phyloP scores from a whole-genome alignment of 2,888 invertebrate genomes.

The Heliconius aoede region DNA sequence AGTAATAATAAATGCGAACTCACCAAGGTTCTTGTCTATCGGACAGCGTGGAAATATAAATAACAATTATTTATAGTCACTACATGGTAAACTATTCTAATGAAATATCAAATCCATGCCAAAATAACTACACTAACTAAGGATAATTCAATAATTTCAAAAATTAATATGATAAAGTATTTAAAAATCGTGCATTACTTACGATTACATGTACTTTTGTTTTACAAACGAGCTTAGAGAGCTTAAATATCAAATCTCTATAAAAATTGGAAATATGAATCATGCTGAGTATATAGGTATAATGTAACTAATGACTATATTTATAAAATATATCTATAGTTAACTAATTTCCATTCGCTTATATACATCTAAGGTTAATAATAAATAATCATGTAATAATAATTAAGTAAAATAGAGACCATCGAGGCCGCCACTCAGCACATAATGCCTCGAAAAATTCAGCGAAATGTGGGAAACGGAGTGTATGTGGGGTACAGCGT shows the following conservation, averaged over 20 bases:
- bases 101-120: slow-evolving; percentile 33
- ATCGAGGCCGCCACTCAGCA: no score
- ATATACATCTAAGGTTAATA: no score
- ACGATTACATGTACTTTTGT: background rate
- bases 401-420: no score
- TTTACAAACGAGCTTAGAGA: background rate
- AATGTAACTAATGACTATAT: background rate
- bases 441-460: no score
- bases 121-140: slow-evolving; percentile 21
- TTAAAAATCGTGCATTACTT: slow-evolving; percentile 14
- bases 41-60: slow-evolving; percentile 73
- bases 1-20: slow-evolving; percentile 56
- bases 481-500: no score
- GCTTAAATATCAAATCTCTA: no score
- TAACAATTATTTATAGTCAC: slow-evolving; percentile 52
- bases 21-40: slow-evolving; percentile 81
- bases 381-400: no score
- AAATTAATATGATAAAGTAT: background rate
- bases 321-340: background rate
- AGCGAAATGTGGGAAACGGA: no score
- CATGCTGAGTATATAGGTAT: slow-evolving; percentile 23
- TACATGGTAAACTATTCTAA: slow-evolving; percentile 30
- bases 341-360: background rate
- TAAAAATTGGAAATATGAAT: slow-evolving; percentile 10
- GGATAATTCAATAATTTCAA: background rate